phyloP scores from a whole-genome alignment of 2,113 vertebrate species.

The Micromys minutus region DNA sequence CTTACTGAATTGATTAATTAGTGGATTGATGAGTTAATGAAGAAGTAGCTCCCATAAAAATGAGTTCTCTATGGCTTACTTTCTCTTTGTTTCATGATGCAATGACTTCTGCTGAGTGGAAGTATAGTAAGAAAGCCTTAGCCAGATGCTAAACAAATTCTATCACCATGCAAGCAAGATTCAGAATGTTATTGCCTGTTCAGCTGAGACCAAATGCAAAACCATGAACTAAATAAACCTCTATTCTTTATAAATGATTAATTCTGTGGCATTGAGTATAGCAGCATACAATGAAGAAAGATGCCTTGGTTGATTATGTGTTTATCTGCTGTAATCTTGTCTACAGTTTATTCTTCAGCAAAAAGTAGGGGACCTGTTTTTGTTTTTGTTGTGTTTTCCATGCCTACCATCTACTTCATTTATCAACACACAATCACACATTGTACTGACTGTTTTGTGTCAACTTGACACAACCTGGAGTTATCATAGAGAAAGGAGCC shows the following conservation, averaged over 20 bases:
- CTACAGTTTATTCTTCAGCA: background rate
- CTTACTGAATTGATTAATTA: slow-evolving; percentile 15
- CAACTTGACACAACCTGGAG: no score
- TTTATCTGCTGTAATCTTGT: background rate
- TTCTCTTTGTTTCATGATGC: background rate
- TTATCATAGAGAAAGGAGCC: no score
- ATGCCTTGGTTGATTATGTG: background rate
- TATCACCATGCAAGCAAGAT: background rate
- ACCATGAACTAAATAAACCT: background rate
- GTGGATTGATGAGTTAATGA: background rate
- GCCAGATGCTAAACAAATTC: background rate
- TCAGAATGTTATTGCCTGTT: background rate
- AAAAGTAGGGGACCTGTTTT: background rate
- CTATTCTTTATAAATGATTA: background rate
- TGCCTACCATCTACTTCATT: background rate
- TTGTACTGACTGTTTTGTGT: no score
- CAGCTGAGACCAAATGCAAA: background rate
- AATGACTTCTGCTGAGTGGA: background rate
- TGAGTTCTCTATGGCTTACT: background rate
- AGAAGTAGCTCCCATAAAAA: background rate
- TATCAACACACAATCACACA: background rate
- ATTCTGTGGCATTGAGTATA: background rate
- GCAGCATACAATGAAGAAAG: background rate
- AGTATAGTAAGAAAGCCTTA: background rate
- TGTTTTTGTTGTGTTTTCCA: background rate